Conservation (phyloP, 2,888 invertebrate species). For the Oscheius sp. region DNA sequence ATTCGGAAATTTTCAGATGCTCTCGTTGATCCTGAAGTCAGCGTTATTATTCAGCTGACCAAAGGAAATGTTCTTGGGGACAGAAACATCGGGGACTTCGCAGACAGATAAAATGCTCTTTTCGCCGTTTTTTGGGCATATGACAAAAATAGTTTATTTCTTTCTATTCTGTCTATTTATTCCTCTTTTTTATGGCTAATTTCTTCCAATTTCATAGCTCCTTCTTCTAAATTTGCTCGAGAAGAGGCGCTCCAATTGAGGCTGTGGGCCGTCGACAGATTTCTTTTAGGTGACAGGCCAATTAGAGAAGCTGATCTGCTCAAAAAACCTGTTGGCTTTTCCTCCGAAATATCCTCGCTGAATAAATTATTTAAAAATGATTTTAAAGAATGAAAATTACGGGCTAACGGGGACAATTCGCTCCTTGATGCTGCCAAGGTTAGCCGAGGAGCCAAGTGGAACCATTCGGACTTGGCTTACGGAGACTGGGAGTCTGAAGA, state of each 20-base stretch:
- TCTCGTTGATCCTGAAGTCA: too few species aligned
- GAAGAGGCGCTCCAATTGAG: neutral
- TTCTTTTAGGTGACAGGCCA: neutral
- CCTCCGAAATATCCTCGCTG: conserved; percentile 11
- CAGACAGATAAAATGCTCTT: too few species aligned
- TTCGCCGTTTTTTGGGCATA: too few species aligned
- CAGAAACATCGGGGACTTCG: too few species aligned
- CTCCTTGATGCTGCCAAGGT: conserved; percentile 38
- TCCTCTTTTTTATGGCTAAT: too few species aligned
- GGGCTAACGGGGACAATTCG: conserved; percentile 54
- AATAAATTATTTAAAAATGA: neutral
- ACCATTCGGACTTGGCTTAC: conserved; percentile 60
- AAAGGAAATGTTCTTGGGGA: too few species aligned
- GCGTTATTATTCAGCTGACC: too few species aligned
- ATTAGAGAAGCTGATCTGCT: conserved; percentile 23
- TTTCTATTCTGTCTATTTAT: too few species aligned
- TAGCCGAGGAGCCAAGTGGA: conserved; percentile 36
- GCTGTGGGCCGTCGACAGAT: neutral
- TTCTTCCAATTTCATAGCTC: too few species aligned
- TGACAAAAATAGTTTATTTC: too few species aligned
- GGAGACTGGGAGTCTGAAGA: conserved; percentile 48
- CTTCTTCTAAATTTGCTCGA: too few species aligned
- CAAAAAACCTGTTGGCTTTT: neutral
- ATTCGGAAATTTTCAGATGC: too few species aligned
- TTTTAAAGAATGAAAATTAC: neutral